Evolutionary conservation across 53 echinoderm and acorn worm genomes (phyloP), one percentile per base, ranked within the genome.

Genomic region (Arbacia lixula): DNA sequence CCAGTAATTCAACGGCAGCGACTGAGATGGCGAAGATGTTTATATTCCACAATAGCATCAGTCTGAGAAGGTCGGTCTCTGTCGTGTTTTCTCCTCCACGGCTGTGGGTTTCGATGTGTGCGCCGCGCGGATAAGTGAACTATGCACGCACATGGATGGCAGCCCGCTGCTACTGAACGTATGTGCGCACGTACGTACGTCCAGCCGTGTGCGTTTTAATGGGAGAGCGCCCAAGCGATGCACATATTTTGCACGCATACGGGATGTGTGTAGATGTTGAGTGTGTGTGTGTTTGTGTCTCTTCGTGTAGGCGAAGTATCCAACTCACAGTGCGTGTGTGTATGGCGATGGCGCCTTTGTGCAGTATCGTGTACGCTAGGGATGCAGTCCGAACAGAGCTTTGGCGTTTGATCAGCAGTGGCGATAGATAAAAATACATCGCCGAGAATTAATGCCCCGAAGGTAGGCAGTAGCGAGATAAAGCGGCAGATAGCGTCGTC

Each of bases 141-240:
- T n/a, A n/a, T 36, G 9, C 22, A 67, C 39, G 67, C 67, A 67
- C 39, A 37, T 38, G 67, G 39, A 67, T 67, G 67, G 22, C 67
- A 28, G 22, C 49, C n/a, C n/a, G n/a, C n/a, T n/a, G n/a, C n/a
- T n/a, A n/a, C n/a, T n/a, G n/a, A n/a, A n/a, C n/a, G n/a, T n/a
- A n/a, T n/a, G n/a, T n/a, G n/a, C n/a, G n/a, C n/a, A n/a, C n/a
- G n/a, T n/a, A n/a, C n/a, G n/a, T n/a, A n/a, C 14, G 16, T 25
- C 50, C 72, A 27, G 28, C 12, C 2, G 72, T 50, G 50, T 72
- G 43, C 50, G 72, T 72, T 72, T 72, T 72, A 72, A 50, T 50
- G 72, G 29, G 72, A 72, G 72, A 43, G 72, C 72, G 50, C 25
- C 11, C 50, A 72, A 14, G 72, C 72, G 51, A 50, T 46, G 50